phyloP scores from a whole-genome alignment of 2,888 invertebrate genomes.

The Clusia tigrina region DNA sequence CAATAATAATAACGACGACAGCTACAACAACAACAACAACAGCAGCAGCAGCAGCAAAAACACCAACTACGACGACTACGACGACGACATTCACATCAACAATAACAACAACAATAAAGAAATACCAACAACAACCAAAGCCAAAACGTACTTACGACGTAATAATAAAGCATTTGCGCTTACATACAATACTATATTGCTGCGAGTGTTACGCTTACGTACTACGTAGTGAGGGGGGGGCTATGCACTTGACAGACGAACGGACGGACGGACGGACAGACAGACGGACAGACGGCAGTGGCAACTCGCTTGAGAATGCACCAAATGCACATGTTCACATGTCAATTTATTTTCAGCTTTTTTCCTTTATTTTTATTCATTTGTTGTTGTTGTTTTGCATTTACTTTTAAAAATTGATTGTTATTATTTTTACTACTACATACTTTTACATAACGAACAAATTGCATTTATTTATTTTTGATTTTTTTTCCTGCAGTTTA shows the following conservation, averaged over 20 bases:
- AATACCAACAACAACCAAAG: conserved; percentile 26
- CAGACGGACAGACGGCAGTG: background rate
- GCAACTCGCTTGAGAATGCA: background rate
- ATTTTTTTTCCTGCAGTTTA: background rate
- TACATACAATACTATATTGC: background rate
- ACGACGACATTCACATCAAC: conserved; percentile 21
- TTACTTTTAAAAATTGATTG: background rate
- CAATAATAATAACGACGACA: conserved; percentile 31
- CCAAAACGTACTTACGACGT: conserved; percentile 1
- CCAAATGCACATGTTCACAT: conserved; percentile 9
- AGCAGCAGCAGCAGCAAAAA: too few species aligned
- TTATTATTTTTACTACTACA: conserved; percentile 1
- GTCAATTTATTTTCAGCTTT: background rate
- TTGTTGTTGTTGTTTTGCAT: conserved; percentile 3
- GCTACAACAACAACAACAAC: conserved; percentile 17
- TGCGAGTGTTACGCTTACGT: too few species aligned
- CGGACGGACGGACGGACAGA: background rate
- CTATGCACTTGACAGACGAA: background rate
- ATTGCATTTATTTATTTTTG: conserved; percentile 3
- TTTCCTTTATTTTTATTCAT: background rate
- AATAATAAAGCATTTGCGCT: background rate
- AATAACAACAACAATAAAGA: conserved; percentile 27
- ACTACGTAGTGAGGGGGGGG: conserved; percentile 21
- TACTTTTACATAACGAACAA: background rate
- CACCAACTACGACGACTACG: conserved; percentile 22